Evolutionary conservation across 1,140 invertebrate genomes (phyloP).

Genomic region (Listronotus bonariensis): DNA sequence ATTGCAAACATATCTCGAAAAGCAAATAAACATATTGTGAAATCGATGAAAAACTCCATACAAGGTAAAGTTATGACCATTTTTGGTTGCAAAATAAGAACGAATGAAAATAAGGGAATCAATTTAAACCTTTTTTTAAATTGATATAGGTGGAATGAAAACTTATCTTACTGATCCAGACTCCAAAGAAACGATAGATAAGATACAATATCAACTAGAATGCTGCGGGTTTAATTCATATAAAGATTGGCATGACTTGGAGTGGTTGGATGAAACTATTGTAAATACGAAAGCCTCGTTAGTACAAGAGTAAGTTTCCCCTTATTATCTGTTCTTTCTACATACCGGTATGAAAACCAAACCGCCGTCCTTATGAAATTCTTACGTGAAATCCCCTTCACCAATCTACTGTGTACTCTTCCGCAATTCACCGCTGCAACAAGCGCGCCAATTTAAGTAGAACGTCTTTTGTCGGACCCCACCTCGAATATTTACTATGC

Average conservation of each 20-base stretch:
- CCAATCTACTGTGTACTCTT: too few relatives aligned
- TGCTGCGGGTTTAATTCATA: constrained; percentile 53
- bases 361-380: too few relatives aligned
- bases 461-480: too few relatives aligned
- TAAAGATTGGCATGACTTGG: constrained; percentile 53
- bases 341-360: too few relatives aligned
- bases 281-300: constrained; percentile 45
- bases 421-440: too few relatives aligned
- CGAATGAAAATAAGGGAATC: too few relatives aligned
- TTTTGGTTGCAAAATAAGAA: neutral
- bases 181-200: constrained; percentile 54
- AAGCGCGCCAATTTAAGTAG: too few relatives aligned
- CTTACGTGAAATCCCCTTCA: too few relatives aligned
- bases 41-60: constrained; percentile 50
- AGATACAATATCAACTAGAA: constrained; percentile 51
- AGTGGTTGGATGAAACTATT: constrained; percentile 52
- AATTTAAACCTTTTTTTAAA: neutral
- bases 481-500: too few relatives aligned
- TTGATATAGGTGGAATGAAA: constrained; percentile 48
- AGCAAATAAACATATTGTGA: constrained; percentile 50
- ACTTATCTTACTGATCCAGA: constrained; percentile 50
- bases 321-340: too few relatives aligned
- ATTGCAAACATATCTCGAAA: constrained; percentile 43
- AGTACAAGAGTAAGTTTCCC: constrained; percentile 53
- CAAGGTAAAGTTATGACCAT: constrained; percentile 8